Conservation (phyloP, 2,797 vertebrate genomes). For the Pseudomugil tenellus region DNA sequence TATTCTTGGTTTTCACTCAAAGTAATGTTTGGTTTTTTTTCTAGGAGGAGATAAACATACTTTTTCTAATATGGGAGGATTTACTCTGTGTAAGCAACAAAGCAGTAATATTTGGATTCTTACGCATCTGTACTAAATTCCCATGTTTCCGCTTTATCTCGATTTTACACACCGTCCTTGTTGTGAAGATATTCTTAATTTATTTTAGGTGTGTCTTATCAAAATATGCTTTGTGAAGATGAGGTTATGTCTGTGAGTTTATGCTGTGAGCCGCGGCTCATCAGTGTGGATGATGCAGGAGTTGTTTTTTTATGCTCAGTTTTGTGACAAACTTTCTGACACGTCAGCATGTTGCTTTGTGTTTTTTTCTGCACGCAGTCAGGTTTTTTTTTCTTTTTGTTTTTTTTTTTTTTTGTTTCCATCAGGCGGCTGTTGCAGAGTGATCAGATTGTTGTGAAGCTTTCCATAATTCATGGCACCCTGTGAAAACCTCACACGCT, state of each 20-base stretch:
- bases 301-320: conserved; percentile 53
- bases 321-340: conserved; percentile 53
- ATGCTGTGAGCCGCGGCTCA: conserved; percentile 24
- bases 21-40: no score
- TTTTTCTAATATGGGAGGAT: no score
- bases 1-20: no score
- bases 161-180: no score
- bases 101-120: no score
- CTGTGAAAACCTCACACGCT: not conserved
- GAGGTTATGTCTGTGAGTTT: conserved; percentile 26
- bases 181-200: no score
- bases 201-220: no score
- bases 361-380: conserved; percentile 36
- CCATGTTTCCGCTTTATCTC: no score
- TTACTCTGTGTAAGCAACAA: no score
- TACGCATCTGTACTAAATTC: no score
- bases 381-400: conserved; percentile 57
- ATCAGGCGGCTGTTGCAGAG: conserved; percentile 9
- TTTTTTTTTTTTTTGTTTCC: conserved; percentile 68
- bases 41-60: no score
- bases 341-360: conserved; percentile 77
- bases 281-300: conserved; percentile 17
- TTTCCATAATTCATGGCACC: conserved; percentile 18
- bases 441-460: conserved; percentile 31
- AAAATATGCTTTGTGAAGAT: no score